phyloP scores from a whole-genome alignment of 2,113 vertebrate species.

The Dromiciops gliroides region DNA sequence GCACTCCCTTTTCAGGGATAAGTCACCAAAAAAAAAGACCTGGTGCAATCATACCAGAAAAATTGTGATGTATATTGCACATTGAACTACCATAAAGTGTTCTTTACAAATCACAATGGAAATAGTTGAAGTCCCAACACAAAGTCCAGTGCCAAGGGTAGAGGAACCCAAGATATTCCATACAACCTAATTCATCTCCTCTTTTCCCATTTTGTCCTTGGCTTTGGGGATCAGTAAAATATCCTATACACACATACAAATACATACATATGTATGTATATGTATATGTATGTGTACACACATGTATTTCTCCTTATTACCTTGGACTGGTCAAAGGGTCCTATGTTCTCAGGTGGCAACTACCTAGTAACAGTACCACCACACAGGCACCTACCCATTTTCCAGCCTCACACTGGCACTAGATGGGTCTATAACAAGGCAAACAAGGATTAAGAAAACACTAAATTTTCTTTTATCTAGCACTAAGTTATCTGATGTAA shows the following conservation, averaged over 20 bases:
- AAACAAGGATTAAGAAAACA: not conserved
- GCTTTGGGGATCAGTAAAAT: not conserved
- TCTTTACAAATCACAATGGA: not conserved
- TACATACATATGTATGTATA: not conserved
- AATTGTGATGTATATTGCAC: not conserved
- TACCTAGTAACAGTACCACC: not conserved
- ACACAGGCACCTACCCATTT: not conserved
- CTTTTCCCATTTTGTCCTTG: not conserved
- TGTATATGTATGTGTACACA: no score
- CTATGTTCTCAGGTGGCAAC: no score
- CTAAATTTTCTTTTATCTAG: not conserved
- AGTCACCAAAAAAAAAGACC: no score
- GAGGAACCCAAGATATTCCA: not conserved
- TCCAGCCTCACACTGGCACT: not conserved
- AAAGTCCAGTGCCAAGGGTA: not conserved
- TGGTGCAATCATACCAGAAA: not conserved
- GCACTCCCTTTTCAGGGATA: no score
- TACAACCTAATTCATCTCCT: not conserved
- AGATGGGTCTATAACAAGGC: not conserved
- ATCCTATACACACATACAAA: not conserved
- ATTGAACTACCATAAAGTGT: not conserved
- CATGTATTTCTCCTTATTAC: not conserved
- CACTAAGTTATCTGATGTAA: not conserved
- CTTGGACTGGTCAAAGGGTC: not conserved
- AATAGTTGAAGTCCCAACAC: not conserved